A percentile compares a stretch with the other conserved stretches of the same genome.
Conservation (phyloP, 2,113 vertebrate species). For the Morone saxatilis region DNA sequence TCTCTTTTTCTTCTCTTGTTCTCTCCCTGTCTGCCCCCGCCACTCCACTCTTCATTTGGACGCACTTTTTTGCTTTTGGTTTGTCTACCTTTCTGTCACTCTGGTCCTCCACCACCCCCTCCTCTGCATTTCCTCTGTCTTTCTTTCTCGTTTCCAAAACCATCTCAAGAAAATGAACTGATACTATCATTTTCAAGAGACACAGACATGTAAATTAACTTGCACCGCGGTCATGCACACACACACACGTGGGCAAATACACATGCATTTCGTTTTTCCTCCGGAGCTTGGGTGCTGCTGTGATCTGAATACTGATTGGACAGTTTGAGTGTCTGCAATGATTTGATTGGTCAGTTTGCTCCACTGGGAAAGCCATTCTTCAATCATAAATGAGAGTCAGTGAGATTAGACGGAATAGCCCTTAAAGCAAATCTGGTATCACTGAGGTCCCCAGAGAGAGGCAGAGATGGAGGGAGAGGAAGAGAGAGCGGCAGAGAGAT, state of each 20-base stretch:
- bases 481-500: conserved; percentile 19
- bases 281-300: conserved; percentile 37
- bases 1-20: conserved; percentile 36
- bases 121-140: background rate
- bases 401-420: conserved; percentile 74
- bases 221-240: conserved; percentile 1
- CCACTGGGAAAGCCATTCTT: conserved; percentile 63
- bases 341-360: conserved; percentile 67
- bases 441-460: conserved; percentile 60
- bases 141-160: conserved; percentile 17
- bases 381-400: conserved; percentile 74
- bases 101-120: background rate
- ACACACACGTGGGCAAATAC: background rate
- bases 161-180: conserved; percentile 49
- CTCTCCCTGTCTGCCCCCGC: conserved; percentile 18
- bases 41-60: conserved; percentile 27
- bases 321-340: conserved; percentile 41
- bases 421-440: conserved; percentile 76
- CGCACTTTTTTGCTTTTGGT: conserved; percentile 2
- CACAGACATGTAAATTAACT: conserved; percentile 54
- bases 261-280: conserved; percentile 39
- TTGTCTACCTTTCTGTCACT: conserved; percentile 31
- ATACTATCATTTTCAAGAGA: conserved; percentile 49
- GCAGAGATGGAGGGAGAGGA: conserved; percentile 27
- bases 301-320: conserved; percentile 64